Evolutionary conservation across 1,140 invertebrate species (phyloP), one percentile per base, ranked within the genome.

Genomic region (Drosophila varians): DNA sequence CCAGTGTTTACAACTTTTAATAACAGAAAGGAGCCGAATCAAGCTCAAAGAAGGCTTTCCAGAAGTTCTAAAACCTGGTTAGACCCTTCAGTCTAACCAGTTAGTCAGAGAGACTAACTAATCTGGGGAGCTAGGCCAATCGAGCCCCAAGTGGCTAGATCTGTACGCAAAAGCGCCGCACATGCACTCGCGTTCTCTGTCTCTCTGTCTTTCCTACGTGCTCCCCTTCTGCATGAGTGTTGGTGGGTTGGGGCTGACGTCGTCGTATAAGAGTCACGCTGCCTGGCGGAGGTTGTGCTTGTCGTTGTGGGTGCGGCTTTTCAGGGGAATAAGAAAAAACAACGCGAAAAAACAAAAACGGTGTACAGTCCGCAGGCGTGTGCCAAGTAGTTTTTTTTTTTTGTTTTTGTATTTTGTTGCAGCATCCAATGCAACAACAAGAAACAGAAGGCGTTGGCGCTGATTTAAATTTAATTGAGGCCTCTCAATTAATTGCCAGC

Each of bases 401-500:
- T 36, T 70, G 71, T 26, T 45, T 51, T 54, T 21, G 18, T 48
- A 36, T 11, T 49, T 40, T 68, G 61, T 49, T 66, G 47, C 64
- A 34, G 34, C 18, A 31, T 11, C 18, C 42, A 53, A 26, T 36
- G 45, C 34, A 56, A 51, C 36, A 61, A 47, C 11, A 61, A 56
- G 40, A 65, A 52, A 56, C 70, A 42, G 43, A 61, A 54, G 45
- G 64, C 78, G 53, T 74, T 83, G 79, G 80, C 79, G 82, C 79
- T 75, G 79, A 84, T 84, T 84, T 84, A 45, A 57, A 75, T 84
- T 76, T 75, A 84, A 86, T 84, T 84, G 71, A 86, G 71, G 71
- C 65, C 65, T 73, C 79, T 79, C 80, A 77, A 86, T 84, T 84
- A 84, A 84, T 86, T 79, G 75, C 46, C 74, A 64, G 70, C 69